A percentile compares a stretch with the other conserved stretches of the same genome.
Conservation (phyloP, 64 coral and sea anemone species). For the Porites australiensis region DNA sequence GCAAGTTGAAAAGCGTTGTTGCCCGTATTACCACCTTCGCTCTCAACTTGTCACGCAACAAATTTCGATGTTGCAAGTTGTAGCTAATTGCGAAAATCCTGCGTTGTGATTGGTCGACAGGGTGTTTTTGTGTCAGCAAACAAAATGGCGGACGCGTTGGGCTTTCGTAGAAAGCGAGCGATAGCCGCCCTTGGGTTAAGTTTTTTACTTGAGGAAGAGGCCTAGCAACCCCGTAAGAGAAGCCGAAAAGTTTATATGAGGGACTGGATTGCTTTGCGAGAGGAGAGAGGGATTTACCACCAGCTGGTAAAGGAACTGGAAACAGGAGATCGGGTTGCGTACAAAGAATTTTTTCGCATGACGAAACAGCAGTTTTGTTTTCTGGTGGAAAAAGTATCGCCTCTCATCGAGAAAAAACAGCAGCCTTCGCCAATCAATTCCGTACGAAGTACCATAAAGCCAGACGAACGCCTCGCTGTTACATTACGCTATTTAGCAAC, state of each 20-base stretch:
- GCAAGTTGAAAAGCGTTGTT: no score
- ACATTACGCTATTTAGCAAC: conserved; percentile 46
- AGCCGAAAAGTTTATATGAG: no score
- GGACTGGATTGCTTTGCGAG: neutral
- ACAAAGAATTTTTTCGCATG: conserved; percentile 1
- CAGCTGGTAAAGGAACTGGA: no score
- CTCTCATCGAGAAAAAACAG: neutral
- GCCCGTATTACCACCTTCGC: no score
- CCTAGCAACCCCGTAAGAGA: no score
- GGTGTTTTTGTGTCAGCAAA: no score
- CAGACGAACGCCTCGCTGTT: conserved; percentile 53
- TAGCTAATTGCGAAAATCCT: no score
- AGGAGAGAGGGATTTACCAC: no score
- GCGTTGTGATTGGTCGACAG: no score
- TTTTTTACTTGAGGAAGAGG: neutral
- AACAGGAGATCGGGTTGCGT: no score
- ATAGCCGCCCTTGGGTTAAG: neutral
- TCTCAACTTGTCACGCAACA: no score
- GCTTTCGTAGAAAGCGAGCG: neutral
- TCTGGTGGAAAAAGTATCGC: neutral
- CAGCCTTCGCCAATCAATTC: neutral
- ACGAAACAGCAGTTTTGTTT: conserved; percentile 2
- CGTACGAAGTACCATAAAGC: conserved; percentile 27
- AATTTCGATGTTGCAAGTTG: no score
- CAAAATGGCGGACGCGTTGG: neutral